Percentiles rank a stretch among this genome's conserved stretches.
Evolutionary conservation across 2,797 vertebrate species (phyloP).

Genomic region (Lutjanus argentimaculatus): DNA sequence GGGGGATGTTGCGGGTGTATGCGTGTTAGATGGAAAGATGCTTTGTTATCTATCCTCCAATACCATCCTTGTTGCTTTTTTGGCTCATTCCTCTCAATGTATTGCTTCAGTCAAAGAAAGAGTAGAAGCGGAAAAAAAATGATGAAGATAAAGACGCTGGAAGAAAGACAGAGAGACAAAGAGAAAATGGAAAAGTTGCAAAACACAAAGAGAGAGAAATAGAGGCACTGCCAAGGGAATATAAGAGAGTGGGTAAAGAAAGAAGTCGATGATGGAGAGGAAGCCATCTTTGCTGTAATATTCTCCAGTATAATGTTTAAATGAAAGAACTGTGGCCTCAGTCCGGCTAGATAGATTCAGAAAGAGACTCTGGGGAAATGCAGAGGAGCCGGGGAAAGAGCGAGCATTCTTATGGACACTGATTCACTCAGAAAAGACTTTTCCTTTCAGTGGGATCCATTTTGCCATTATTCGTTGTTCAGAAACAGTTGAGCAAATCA

Average conservation of each 20-base stretch:
- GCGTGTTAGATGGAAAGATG: conserved; percentile 26
- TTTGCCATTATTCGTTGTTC: conserved; percentile 27
- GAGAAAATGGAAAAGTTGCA: conserved; percentile 26
- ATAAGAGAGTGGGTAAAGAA: conserved; percentile 28
- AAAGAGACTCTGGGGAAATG: conserved; percentile 33
- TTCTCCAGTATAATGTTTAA: conserved; percentile 46
- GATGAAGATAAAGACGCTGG: neutral
- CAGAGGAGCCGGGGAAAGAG: neutral
- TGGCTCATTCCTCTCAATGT: conserved; percentile 36
- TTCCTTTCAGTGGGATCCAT: conserved; percentile 31
- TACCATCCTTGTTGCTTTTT: conserved; percentile 27
- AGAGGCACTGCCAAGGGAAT: conserved; percentile 36
- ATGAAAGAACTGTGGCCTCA: conserved; percentile 31
- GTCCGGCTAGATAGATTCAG: conserved; percentile 20
- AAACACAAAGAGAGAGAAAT: conserved; percentile 39
- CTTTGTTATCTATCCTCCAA: conserved; percentile 40
- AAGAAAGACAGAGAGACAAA: conserved; percentile 21
- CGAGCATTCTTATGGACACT: conserved; percentile 26
- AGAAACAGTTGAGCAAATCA: conserved; percentile 28
- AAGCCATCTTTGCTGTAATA: conserved; percentile 32
- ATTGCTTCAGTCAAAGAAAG: conserved; percentile 27
- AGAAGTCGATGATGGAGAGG: conserved; percentile 38
- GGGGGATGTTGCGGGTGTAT: neutral
- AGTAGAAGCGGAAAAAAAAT: neutral
- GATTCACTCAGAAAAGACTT: conserved; percentile 25